Evolutionary conservation across 2,888 invertebrate genomes (phyloP).

Genomic region (Dynastes hyllus): DNA sequence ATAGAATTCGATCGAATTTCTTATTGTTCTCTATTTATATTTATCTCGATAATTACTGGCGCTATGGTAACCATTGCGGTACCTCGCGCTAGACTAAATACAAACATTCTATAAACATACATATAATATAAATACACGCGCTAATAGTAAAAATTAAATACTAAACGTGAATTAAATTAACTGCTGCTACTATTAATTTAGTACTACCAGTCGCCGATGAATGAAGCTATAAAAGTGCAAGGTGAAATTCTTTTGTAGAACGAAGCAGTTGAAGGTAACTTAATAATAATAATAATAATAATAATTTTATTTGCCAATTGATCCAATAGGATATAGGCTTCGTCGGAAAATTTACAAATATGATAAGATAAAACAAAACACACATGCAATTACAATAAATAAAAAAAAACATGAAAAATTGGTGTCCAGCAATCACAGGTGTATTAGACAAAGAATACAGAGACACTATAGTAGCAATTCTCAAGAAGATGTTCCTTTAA

Average conservation of each 20-base stretch:
- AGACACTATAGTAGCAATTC: no score
- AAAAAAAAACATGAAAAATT: no score
- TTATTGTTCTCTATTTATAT: conserved; percentile 3
- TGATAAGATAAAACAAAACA: no score
- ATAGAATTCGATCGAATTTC: background rate
- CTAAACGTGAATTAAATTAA: conserved; percentile 32
- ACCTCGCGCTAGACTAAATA: background rate
- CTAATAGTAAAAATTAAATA: conserved; percentile 20
- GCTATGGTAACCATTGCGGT: conserved; percentile 4
- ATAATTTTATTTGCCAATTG: no score
- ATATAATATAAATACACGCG: background rate
- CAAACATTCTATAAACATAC: background rate
- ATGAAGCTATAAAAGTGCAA: conserved; percentile 2
- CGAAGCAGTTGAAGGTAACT: no score
- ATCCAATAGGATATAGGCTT: no score
- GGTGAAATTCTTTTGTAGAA: background rate
- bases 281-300: no score
- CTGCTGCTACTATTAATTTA: background rate
- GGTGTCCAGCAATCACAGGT: no score
- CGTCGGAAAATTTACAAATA: no score
- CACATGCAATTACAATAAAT: no score
- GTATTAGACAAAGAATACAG: no score
- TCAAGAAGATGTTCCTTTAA: no score
- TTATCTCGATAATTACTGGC: background rate
- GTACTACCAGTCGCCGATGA: background rate